A percentile compares a stretch with the other conserved stretches of the same genome.
These are phyloP conservation scores for Drosophila nigromelanica DNA, from an alignment of 1,140 invertebrate genomes.

Conservation along the genomic window DNA sequence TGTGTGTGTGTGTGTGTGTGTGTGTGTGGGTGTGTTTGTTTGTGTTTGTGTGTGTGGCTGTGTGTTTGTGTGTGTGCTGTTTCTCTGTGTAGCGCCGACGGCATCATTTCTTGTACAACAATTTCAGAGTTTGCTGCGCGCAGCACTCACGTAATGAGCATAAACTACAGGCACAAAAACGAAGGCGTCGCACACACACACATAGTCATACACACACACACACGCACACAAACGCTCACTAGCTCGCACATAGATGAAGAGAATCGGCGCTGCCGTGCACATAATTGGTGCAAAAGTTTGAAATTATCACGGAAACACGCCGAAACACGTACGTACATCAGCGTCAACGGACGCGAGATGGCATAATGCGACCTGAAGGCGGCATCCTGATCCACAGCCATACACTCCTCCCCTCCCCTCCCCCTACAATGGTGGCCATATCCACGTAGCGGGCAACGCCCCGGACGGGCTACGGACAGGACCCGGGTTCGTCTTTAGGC, in stretches of 20 bases:
- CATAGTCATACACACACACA: conserved; percentile 23
- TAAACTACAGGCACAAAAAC: conserved; percentile 76
- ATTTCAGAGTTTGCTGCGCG: conserved; percentile 75
- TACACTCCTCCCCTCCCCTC: background rate
- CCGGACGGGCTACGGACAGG: conserved; percentile 15
- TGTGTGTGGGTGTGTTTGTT: too few species aligned
- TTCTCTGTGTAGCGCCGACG: conserved; percentile 55
- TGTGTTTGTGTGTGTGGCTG: conserved; percentile 23
- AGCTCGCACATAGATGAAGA: conserved; percentile 28
- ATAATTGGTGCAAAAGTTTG: conserved; percentile 82
- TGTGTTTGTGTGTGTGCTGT: conserved; percentile 15
- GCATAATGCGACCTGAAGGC: conserved; percentile 61
- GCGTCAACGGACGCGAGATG: conserved; percentile 71
- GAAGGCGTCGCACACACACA: conserved; percentile 33
- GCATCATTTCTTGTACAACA: conserved; percentile 78
- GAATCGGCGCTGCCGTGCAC: conserved; percentile 76
- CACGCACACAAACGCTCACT: conserved; percentile 9
- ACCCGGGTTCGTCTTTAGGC: conserved; percentile 43
- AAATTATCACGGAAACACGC: conserved; percentile 80
- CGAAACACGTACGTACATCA: conserved; percentile 79
- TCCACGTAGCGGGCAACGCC: conserved; percentile 19
- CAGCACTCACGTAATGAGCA: conserved; percentile 80
- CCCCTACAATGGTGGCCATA: background rate
- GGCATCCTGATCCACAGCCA: conserved; percentile 4
- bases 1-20: too few species aligned